Evolutionary conservation across 2,888 invertebrate species (phyloP).

Genomic region (Norana najaformis): DNA sequence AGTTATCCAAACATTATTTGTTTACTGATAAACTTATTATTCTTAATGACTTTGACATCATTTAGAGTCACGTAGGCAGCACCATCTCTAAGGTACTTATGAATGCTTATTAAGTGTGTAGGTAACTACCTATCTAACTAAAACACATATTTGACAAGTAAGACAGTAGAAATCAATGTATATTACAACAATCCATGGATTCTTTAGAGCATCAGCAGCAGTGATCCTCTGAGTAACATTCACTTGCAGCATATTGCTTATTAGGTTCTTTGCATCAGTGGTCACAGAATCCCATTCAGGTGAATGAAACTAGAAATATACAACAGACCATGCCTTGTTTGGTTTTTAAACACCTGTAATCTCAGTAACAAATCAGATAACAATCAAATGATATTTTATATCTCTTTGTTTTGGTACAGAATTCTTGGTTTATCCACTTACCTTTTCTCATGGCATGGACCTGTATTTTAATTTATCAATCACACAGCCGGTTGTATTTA

Average conservation of each 20-base stretch:
- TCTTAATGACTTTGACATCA: too few species aligned
- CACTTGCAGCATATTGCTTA: not conserved
- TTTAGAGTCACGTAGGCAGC: too few species aligned
- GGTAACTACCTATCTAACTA: too few species aligned
- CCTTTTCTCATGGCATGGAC: not conserved
- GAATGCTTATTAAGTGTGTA: too few species aligned
- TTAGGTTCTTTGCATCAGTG: not conserved
- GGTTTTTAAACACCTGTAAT: not conserved
- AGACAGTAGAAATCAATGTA: not conserved
- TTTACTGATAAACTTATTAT: too few species aligned
- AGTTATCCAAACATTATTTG: too few species aligned
- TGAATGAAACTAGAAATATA: slow-evolving; percentile 2
- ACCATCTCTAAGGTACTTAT: too few species aligned
- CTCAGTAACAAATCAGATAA: not conserved
- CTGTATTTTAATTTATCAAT: not conserved
- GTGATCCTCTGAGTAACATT: not conserved
- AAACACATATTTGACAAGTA: too few species aligned
- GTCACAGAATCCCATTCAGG: not conserved
- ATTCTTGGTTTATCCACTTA: not conserved
- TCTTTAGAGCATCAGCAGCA: not conserved
- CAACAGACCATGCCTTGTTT: not conserved
- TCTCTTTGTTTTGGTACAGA: not conserved
- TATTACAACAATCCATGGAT: slow-evolving; percentile 1
- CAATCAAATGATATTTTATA: not conserved
- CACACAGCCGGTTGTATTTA: not conserved